phyloP scores from a whole-genome alignment of 2,888 invertebrate genomes.

The Eilema caniola region DNA sequence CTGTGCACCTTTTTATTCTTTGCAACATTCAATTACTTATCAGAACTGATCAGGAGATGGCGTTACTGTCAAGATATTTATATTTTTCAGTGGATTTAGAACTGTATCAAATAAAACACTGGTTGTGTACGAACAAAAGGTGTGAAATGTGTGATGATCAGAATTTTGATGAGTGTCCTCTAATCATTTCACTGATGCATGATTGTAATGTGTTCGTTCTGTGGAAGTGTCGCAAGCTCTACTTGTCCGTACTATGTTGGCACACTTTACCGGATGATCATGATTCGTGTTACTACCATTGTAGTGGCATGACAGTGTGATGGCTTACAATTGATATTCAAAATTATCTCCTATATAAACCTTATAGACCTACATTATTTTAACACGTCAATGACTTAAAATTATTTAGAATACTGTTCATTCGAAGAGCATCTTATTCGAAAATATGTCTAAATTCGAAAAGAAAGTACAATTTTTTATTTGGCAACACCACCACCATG shows the following conservation, averaged over 20 bases:
- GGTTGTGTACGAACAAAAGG: conserved; percentile 56
- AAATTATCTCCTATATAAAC: conserved; percentile 52
- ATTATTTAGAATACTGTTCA: conserved; percentile 53
- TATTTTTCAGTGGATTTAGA: conserved; percentile 46
- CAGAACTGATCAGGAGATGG: background rate
- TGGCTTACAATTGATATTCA: conserved; percentile 58
- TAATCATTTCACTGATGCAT: conserved; percentile 38
- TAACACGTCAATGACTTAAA: conserved; percentile 57
- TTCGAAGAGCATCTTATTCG: conserved; percentile 70
- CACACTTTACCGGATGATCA: conserved; percentile 66
- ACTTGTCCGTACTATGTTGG: conserved; percentile 70
- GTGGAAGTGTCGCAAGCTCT: conserved; percentile 83
- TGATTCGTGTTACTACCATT: conserved; percentile 56
- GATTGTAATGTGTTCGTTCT: conserved; percentile 63
- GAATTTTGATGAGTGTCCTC: conserved; percentile 60
- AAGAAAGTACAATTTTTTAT: conserved; percentile 41
- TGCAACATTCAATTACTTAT: background rate
- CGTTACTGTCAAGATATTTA: conserved; percentile 4
- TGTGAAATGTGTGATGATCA: conserved; percentile 55
- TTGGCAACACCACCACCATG: conserved; percentile 53
- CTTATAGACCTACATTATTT: conserved; percentile 55
- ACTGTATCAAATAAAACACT: conserved; percentile 51
- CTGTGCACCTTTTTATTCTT: conserved; percentile 7
- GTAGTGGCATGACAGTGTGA: conserved; percentile 71
- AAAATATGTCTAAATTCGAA: conserved; percentile 38